Conservation (phyloP, 1,140 invertebrate species). For the Lepidostoma basale region DNA sequence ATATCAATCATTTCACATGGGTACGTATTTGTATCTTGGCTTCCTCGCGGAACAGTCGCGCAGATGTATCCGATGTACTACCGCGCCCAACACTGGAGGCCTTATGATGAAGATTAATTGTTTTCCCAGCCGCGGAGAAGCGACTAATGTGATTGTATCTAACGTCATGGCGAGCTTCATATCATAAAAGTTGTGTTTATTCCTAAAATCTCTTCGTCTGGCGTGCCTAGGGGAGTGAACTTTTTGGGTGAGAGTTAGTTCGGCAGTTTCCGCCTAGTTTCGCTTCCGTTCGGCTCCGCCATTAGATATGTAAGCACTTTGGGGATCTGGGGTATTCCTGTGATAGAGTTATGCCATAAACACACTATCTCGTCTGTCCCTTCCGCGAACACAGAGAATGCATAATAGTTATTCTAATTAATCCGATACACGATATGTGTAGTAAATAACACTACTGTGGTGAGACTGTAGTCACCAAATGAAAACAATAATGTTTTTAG, state of each 20-base stretch:
- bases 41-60: not conserved
- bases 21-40: not conserved
- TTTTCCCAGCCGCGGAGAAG: not conserved
- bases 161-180: conserved; percentile 5
- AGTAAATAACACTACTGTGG: too few relatives aligned
- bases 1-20: too few relatives aligned
- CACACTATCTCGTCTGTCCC: too few relatives aligned
- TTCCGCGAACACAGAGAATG: too few relatives aligned
- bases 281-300: conserved; percentile 16
- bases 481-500: too few relatives aligned
- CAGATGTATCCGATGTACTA: not conserved
- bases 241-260: conserved; percentile 1
- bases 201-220: conserved; percentile 5
- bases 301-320: conserved; percentile 37
- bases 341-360: conserved; percentile 27
- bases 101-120: conserved; percentile 33
- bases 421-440: too few relatives aligned
- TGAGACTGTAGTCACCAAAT: too few relatives aligned
- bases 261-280: conserved; percentile 13
- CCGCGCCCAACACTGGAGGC: not conserved
- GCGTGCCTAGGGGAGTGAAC: not conserved
- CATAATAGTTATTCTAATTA: too few relatives aligned
- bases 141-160: conserved; percentile 31
- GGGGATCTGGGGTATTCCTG: conserved; percentile 33
- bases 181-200: conserved; percentile 28